Evolutionary conservation across 2,888 invertebrate genomes (phyloP), one percentile per base, ranked within the genome.

Genomic region (Netelia fuscicornis): DNA sequence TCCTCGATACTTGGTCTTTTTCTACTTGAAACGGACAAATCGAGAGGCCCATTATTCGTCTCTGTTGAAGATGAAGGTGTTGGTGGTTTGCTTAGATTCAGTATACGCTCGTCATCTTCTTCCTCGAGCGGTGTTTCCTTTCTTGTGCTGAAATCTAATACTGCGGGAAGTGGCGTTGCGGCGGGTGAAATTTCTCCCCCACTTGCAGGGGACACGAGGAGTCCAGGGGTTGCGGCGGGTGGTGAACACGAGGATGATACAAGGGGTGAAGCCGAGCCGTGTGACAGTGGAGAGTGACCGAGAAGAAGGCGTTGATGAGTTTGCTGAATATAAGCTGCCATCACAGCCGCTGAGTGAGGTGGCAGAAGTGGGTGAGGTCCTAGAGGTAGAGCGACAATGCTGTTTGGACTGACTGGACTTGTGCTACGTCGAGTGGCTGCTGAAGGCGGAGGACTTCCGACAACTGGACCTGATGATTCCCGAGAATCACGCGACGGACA

Each of bases 71-170:
- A 93, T 0, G 95, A 94, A n/a, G 95, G 95, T 2, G 95, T 94
- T 86, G 96, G 95, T 0, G 95, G 94, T 93, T 97, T 97, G 91
- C 96, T 96, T 67, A 97, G 95, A 93, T 97, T 97, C 85, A 97
- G 95, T 52, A 95, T 96, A 87, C 97, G 96, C 86, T 95, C 95
- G 58, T 96, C 96, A 80, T 95, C 95, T 70, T 95, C 96, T 56
- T 95, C 94, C 30, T 95, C 95, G 25, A 83, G 95, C 90, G 82
- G 95, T 92, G 89, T 95, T 92, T 82, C 95, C 94, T 89, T 95
- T 91, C 97, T 97, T 42, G 97, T 96, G 93, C 98, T 98, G 91
- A 98, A 98, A 94, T 98, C 97, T 78, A 98, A 94, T 52, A 96
- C 97, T 1, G 95, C 95, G 48, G 96, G 92, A 44, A 92, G 80